Base-by-base conservation (phyloP, 2,113 vertebrate genomes). In the Merops nubicus region DNA sequence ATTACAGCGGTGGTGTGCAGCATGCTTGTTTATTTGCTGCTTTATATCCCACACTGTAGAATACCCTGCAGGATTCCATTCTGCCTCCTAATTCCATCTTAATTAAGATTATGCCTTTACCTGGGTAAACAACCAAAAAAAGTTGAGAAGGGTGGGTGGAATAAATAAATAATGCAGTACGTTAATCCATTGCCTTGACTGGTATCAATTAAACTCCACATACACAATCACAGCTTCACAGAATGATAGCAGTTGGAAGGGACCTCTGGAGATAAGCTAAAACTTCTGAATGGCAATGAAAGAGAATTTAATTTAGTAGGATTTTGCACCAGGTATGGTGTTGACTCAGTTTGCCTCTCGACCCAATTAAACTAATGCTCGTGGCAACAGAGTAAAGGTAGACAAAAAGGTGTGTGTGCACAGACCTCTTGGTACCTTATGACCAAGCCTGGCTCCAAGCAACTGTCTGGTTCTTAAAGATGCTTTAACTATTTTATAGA, bases 41-140 rank as follows among this genome's bases (percentile, higher is more conserved):
- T 88, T 90, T 95, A 15, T 79, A 74, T 74, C 75, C 76, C 65
- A 83, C 3, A 2, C 23, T 56, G 29, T 62, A 65, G 38, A 76
- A 84, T 8, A 93, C 68, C 82, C 82, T 42, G 23, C 62, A 91
- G 91, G 85, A 95, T 65, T 88, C 74, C 16, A 15, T 72, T 93
- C 88, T 86, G 64, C 36, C 50, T 54, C 54, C 42, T 78, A 75
- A 88, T 92, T 93, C 50, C n/a, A 34, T 45, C 57, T 83, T 95
- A 92, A 91, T 93, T 67, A 95, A 94, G 56, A 88, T 84, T 88
- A 91, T 75, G 59, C 22, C n/a, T 89, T 90, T 93, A 74, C 50
- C 31, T 88, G n/a, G 20, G 43, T 83, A 91, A 96, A 70, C 59
- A 84, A 68, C 57, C 72, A 75, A 76, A 74, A 89, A 88, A 92